Evolutionary conservation across 2,113 vertebrate species (phyloP).

Genomic region (Corythoichthys haematopterus): DNA sequence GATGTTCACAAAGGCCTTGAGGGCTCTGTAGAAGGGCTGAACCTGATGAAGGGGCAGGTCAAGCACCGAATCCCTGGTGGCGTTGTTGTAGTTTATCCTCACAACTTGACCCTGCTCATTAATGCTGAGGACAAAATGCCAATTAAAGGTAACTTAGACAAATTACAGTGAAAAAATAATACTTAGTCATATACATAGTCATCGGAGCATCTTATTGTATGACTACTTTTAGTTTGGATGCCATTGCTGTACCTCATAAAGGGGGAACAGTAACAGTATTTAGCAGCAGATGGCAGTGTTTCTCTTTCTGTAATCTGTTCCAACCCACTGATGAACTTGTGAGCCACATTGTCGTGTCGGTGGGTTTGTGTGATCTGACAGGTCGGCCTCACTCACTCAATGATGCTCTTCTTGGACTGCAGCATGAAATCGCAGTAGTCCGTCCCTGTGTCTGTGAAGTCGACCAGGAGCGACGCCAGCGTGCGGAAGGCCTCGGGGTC

Average conservation of each 20-base stretch:
- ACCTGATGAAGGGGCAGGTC: constrained; percentile 82
- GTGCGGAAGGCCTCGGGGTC: constrained; percentile 80
- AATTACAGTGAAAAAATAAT: too few species aligned
- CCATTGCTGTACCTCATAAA: not conserved
- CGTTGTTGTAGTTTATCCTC: constrained; percentile 89
- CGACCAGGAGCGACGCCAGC: constrained; percentile 77
- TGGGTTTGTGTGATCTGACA: not conserved
- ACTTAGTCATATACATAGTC: not conserved
- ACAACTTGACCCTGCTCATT: constrained; percentile 71
- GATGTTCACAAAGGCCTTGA: constrained; percentile 80
- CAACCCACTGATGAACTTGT: not conserved
- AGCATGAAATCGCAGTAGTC: constrained; percentile 92
- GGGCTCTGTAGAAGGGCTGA: constrained; percentile 83
- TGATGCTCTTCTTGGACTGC: constrained; percentile 87
- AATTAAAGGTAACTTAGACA: not conserved
- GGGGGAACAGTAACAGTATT: not conserved
- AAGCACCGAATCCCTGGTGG: constrained; percentile 86
- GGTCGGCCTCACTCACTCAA: constrained; percentile 76
- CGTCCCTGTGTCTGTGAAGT: constrained; percentile 83
- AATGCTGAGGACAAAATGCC: constrained; percentile 57
- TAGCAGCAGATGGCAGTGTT: constrained; percentile 62
- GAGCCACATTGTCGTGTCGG: not conserved
- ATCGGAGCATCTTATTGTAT: not conserved
- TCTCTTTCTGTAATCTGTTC: constrained; percentile 7
- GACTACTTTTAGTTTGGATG: not conserved